phyloP scores from a whole-genome alignment of 2,113 vertebrate genomes.

The Pithys albifrons region DNA sequence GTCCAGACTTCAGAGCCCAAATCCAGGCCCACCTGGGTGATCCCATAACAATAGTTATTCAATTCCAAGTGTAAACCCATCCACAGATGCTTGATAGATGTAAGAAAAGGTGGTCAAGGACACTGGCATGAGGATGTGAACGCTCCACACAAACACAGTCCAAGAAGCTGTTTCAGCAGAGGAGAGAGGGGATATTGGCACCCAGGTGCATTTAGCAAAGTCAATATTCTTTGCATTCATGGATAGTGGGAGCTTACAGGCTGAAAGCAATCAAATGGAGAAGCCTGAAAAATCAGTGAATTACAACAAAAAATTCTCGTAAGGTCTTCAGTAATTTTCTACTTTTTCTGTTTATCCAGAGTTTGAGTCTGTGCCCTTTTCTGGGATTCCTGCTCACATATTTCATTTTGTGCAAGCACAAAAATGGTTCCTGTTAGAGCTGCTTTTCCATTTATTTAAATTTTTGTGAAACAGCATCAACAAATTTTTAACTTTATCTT shows the following conservation, averaged over 20 bases:
- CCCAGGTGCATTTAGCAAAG: not conserved
- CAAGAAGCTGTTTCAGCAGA: not conserved
- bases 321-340: not conserved
- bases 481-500: not conserved
- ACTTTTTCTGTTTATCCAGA: not conserved
- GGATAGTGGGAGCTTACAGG: accelerated
- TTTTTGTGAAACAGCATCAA: not conserved
- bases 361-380: not conserved
- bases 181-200: not conserved
- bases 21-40: too few species aligned
- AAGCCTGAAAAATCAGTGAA: not conserved
- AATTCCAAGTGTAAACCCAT: not conserved
- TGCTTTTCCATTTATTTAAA: not conserved
- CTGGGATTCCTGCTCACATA: not conserved
- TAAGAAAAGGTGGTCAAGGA: not conserved
- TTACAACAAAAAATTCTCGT: not conserved
- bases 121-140: not conserved
- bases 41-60: not conserved
- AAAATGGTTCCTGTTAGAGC: not conserved
- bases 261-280: not conserved
- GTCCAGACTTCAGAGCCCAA: too few species aligned
- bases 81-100: not conserved
- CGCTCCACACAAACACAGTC: not conserved
- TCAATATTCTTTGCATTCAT: not conserved
- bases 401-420: not conserved